These are phyloP conservation scores for Trematomus bernacchii DNA, from an alignment of 2,797 vertebrate species.

Conservation along the genomic window DNA sequence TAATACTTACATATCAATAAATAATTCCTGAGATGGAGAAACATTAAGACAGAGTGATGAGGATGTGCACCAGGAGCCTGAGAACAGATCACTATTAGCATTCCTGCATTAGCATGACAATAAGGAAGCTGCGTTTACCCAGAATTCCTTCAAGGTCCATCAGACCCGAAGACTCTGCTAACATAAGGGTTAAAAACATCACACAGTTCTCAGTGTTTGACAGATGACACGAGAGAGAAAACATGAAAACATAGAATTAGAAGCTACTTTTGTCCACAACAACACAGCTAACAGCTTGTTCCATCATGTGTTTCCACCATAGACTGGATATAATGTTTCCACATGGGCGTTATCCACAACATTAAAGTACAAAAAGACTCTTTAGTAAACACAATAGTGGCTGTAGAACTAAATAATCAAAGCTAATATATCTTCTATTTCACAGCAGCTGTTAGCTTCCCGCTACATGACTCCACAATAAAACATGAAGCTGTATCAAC, in stretches of 20 bases:
- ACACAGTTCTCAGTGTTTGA: neutral
- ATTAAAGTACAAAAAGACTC: neutral
- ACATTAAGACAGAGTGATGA: neutral
- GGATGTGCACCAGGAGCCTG: slow-evolving; percentile 4
- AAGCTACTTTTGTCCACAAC: neutral
- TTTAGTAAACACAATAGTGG: neutral
- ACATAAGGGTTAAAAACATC: neutral
- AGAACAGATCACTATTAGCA: slow-evolving; percentile 20
- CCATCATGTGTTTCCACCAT: too few relatives aligned
- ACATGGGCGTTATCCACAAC: too few relatives aligned
- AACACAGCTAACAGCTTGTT: neutral
- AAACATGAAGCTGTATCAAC: neutral
- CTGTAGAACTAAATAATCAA: neutral
- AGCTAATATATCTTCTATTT: neutral
- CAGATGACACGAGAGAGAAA: neutral
- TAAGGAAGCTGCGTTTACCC: slow-evolving; percentile 37
- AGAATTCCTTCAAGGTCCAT: slow-evolving; percentile 41
- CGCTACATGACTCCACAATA: slow-evolving; percentile 3
- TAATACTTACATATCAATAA: neutral
- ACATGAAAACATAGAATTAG: neutral
- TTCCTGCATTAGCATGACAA: slow-evolving; percentile 58
- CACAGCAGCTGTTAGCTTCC: neutral
- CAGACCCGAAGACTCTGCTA: neutral
- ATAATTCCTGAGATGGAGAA: neutral
- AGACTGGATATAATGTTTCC: too few relatives aligned